phyloP scores from a whole-genome alignment of 2,797 vertebrate genomes.

The Parambassis ranga region DNA sequence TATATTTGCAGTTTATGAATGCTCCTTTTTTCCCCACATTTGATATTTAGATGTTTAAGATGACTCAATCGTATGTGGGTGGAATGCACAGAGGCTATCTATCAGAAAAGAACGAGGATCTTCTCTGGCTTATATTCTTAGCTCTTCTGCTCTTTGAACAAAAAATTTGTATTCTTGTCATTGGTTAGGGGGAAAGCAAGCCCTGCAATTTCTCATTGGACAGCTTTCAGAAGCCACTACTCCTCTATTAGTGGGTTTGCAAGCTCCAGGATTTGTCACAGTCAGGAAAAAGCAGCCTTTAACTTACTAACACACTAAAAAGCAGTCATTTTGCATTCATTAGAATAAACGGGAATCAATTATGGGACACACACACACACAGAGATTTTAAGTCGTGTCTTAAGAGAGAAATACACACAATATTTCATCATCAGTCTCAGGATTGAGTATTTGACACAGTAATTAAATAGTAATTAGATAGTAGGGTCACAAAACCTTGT shows the following conservation, averaged over 20 bases:
- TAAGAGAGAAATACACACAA: not conserved
- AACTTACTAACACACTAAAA: constrained; percentile 48
- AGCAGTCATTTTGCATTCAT: constrained; percentile 42
- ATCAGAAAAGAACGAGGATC: constrained; percentile 54
- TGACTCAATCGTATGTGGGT: constrained; percentile 29
- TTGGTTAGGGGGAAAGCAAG: constrained; percentile 64
- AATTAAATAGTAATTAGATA: constrained; percentile 42
- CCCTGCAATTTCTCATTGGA: constrained; percentile 77
- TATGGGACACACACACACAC: constrained; percentile 7
- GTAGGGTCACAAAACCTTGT: constrained; percentile 10
- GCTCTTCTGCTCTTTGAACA: constrained; percentile 68
- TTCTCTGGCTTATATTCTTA: constrained; percentile 63
- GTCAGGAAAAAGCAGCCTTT: constrained; percentile 56
- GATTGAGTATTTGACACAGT: constrained; percentile 43
- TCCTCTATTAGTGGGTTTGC: constrained; percentile 69
- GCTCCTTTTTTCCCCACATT: constrained; percentile 1
- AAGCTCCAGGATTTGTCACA: constrained; percentile 59
- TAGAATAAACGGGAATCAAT: constrained; percentile 34
- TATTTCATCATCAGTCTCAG: constrained; percentile 24
- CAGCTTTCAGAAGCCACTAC: constrained; percentile 70
- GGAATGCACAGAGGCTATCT: constrained; percentile 36
- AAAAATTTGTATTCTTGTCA: constrained; percentile 80
- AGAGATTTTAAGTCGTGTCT: constrained; percentile 4
- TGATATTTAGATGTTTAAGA: constrained; percentile 38
- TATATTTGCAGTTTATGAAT: constrained; percentile 6